These are phyloP conservation scores for Distichodus sexfasciatus DNA, from an alignment of 2,797 vertebrate species.

Conservation along the genomic window DNA sequence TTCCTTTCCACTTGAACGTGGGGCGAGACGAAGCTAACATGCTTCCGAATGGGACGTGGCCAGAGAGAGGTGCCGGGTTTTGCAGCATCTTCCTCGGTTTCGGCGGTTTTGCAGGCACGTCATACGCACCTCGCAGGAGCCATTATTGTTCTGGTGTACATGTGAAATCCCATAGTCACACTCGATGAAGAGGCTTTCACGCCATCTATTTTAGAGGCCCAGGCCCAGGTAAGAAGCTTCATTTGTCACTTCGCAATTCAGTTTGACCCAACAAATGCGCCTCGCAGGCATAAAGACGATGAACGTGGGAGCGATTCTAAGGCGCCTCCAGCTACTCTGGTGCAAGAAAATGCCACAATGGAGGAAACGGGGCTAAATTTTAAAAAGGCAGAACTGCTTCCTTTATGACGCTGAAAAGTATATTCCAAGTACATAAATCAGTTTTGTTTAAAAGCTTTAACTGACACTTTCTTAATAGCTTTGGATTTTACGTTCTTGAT, in stretches of 20 bases:
- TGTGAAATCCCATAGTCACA: slow-evolving; percentile 17
- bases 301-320: not conserved
- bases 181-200: slow-evolving; percentile 8
- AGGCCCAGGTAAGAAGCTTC: not conserved
- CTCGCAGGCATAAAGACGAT: not conserved
- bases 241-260: not conserved
- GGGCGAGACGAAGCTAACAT: slow-evolving; percentile 12
- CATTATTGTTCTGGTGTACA: not conserved
- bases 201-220: not conserved
- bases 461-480: no score
- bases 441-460: no score
- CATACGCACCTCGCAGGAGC: not conserved
- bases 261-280: not conserved
- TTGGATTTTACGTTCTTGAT: no score
- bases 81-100: not conserved
- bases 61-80: not conserved
- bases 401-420: no score
- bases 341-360: not conserved
- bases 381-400: not conserved
- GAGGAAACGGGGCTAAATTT: not conserved
- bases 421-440: no score
- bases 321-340: no score
- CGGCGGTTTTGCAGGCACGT: not conserved
- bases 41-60: not conserved
- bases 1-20: not conserved